Evolutionary conservation across 2,888 invertebrate species (phyloP).

Genomic region (Mechanitis mazaeus): DNA sequence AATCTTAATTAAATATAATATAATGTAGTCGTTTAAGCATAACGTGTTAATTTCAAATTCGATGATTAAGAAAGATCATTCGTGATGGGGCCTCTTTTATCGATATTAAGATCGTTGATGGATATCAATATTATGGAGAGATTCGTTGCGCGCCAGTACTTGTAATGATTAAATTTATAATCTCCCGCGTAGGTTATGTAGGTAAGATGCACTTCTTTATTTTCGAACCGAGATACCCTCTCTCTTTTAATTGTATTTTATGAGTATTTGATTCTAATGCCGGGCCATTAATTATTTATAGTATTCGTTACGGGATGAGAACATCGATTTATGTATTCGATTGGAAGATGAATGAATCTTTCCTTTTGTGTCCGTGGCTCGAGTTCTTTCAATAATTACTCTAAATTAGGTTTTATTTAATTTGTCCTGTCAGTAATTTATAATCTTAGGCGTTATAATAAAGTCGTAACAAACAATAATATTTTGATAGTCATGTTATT

Average conservation of each 20-base stretch:
- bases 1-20: constrained; percentile 1
- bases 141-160: constrained; percentile 65
- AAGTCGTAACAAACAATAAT: constrained; percentile 6
- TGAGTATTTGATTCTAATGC: constrained; percentile 77
- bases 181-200: constrained; percentile 72
- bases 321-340: constrained; percentile 68
- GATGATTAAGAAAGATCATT: constrained; percentile 6
- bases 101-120: constrained; percentile 34
- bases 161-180: constrained; percentile 75
- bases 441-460: constrained; percentile 5
- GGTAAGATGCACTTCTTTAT: constrained; percentile 68
- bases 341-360: constrained; percentile 40
- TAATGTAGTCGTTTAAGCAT: constrained; percentile 5
- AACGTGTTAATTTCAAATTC: constrained; percentile 6
- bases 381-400: constrained; percentile 25
- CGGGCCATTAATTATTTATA: constrained; percentile 75
- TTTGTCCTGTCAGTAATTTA: constrained; percentile 1
- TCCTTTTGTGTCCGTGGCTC: constrained; percentile 40
- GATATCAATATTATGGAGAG: constrained; percentile 65
- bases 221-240: constrained; percentile 69
- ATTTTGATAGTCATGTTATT: constrained; percentile 6
- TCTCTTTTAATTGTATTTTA: constrained; percentile 77
- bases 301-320: constrained; percentile 71
- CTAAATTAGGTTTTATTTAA: constrained; percentile 19
- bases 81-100: constrained; percentile 11